A percentile compares a stretch with the other conserved stretches of the same genome.
Conservation (phyloP, 2,797 vertebrate species). For the Sebastes flavidus region DNA sequence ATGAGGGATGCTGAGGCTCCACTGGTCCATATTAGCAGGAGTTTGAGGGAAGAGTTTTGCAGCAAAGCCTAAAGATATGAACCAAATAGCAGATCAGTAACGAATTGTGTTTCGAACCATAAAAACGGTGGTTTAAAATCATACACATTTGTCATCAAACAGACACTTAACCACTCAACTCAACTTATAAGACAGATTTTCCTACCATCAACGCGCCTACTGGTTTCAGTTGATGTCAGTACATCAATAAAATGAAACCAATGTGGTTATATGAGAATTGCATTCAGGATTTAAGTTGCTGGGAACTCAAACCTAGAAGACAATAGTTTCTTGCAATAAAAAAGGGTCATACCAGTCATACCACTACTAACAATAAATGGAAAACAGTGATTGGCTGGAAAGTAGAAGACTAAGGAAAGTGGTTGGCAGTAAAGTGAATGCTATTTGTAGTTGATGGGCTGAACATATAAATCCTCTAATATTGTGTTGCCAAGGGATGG, state of each 20-base stretch:
- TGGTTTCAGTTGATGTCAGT: background rate
- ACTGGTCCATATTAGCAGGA: constrained; percentile 86
- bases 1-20: constrained; percentile 56
- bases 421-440: background rate
- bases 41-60: constrained; percentile 79
- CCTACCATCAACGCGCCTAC: rapidly evolving
- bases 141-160: background rate
- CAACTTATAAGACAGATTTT: background rate
- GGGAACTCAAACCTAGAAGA: background rate
- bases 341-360: background rate
- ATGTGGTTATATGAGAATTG: background rate
- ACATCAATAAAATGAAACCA: background rate
- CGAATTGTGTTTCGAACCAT: background rate
- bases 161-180: background rate
- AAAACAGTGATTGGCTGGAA: background rate
- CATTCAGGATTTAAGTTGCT: background rate
- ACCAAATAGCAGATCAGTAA: background rate
- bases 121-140: background rate
- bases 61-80: constrained; percentile 79
- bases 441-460: background rate
- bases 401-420: background rate
- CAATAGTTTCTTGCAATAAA: background rate
- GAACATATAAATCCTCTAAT: background rate
- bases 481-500: background rate
- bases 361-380: background rate